Evolutionary conservation across 2,113 vertebrate genomes (phyloP).

Genomic region (Datnioides undecimradiatus): DNA sequence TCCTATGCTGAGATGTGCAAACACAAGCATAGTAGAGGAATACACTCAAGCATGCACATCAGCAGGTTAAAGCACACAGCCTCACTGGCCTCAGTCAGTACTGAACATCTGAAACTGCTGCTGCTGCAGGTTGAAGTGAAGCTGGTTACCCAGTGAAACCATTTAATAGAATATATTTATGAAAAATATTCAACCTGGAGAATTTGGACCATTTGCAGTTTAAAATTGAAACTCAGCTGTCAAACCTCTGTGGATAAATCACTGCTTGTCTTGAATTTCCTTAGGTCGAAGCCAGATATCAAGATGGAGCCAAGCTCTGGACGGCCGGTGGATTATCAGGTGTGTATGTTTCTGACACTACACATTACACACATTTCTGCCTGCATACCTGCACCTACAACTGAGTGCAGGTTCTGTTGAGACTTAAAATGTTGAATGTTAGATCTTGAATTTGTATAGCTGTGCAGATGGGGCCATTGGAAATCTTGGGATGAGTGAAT

Average conservation of each 20-base stretch:
- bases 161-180: background rate
- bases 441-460: no score
- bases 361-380: background rate
- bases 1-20: background rate
- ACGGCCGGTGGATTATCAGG: slow-evolving; percentile 96
- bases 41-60: background rate
- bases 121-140: background rate
- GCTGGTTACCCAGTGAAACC: background rate
- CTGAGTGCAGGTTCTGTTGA: background rate
- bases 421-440: no score
- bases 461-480: no score
- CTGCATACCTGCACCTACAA: background rate
- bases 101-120: slow-evolving; percentile 1
- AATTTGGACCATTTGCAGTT: background rate
- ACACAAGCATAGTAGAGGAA: background rate
- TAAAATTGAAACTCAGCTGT: background rate
- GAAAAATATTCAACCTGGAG: background rate
- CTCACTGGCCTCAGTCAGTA: background rate
- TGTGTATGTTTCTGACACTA: slow-evolving; percentile 19
- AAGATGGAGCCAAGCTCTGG: slow-evolving; percentile 96
- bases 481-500: no score
- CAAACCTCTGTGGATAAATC: background rate
- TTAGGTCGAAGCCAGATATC: slow-evolving; percentile 97
- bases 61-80: background rate
- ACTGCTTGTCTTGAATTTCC: slow-evolving; percentile 8